These are phyloP conservation scores for Zaprionus davidi DNA, from an alignment of 1,140 invertebrate genomes.

Conservation along the genomic window DNA sequence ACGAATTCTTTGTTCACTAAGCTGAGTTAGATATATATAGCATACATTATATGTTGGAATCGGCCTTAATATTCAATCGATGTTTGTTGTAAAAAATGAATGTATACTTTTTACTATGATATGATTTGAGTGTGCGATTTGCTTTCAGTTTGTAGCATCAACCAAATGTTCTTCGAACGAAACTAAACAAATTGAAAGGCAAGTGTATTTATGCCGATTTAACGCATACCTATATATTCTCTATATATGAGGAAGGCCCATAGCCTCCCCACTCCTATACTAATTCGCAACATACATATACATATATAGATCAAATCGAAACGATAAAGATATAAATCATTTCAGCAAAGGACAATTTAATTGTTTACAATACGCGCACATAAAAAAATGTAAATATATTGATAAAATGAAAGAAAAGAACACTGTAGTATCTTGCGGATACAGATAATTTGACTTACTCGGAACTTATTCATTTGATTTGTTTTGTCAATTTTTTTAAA, in stretches of 20 bases:
- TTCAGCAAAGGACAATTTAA: conserved; percentile 57
- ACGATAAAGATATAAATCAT: conserved; percentile 34
- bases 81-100: conserved; percentile 29
- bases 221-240: conserved; percentile 13
- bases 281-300: conserved; percentile 34
- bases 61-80: conserved; percentile 35
- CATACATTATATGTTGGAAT: conserved; percentile 11
- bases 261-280: conserved; percentile 36
- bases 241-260: conserved; percentile 5
- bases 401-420: background rate
- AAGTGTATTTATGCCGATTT: conserved; percentile 7
- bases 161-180: conserved; percentile 5
- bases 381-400: conserved; percentile 19
- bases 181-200: conserved; percentile 5
- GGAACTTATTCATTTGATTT: conserved; percentile 18
- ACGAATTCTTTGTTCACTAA: conserved; percentile 23
- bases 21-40: conserved; percentile 7
- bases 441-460: conserved; percentile 3
- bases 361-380: conserved; percentile 52
- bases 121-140: conserved; percentile 3
- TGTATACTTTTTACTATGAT: conserved; percentile 14
- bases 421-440: conserved; percentile 29
- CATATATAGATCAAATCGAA: conserved; percentile 47
- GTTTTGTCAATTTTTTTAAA: conserved; percentile 8
- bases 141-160: conserved; percentile 4